These are phyloP conservation scores for Phenganax stokvisi DNA, from an alignment of 92 coral and sea anemone genomes.

Conservation along the genomic window DNA sequence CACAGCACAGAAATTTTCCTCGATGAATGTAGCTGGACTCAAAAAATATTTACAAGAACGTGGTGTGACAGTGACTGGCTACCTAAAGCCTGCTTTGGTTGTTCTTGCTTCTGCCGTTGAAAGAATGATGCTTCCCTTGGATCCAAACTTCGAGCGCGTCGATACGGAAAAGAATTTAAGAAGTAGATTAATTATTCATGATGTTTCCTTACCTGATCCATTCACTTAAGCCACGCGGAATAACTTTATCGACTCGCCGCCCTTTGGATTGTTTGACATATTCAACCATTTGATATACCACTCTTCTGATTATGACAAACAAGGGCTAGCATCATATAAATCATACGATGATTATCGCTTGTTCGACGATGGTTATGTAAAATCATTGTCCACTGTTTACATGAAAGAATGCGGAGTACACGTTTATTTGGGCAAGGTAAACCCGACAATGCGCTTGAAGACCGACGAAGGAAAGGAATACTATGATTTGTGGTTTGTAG, in stretches of 20 bases:
- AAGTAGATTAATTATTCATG: neutral
- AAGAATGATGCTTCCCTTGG: neutral
- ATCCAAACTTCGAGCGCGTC: neutral
- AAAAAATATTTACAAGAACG: constrained; percentile 25
- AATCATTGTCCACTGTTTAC: too few relatives aligned
- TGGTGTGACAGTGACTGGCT: constrained; percentile 17
- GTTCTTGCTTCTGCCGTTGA: neutral
- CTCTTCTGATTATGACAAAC: constrained; percentile 10
- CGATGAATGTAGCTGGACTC: constrained; percentile 3
- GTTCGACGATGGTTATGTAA: neutral
- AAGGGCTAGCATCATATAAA: neutral
- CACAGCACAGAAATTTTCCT: constrained; percentile 2
- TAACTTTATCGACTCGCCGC: constrained; percentile 2
- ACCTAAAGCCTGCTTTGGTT: constrained; percentile 12
- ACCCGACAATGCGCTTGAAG: neutral
- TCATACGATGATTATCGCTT: constrained; percentile 5
- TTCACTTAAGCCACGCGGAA: neutral
- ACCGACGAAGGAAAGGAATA: constrained; percentile 10
- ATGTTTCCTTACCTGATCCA: neutral
- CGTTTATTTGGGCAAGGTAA: too few relatives aligned
- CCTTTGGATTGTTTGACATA: neutral
- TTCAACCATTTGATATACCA: neutral
- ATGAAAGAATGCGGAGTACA: too few relatives aligned
- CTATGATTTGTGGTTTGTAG: constrained; percentile 21
- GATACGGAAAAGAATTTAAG: neutral